phyloP scores from a whole-genome alignment of 2,113 vertebrate genomes.

The Atractosteus spatula region DNA sequence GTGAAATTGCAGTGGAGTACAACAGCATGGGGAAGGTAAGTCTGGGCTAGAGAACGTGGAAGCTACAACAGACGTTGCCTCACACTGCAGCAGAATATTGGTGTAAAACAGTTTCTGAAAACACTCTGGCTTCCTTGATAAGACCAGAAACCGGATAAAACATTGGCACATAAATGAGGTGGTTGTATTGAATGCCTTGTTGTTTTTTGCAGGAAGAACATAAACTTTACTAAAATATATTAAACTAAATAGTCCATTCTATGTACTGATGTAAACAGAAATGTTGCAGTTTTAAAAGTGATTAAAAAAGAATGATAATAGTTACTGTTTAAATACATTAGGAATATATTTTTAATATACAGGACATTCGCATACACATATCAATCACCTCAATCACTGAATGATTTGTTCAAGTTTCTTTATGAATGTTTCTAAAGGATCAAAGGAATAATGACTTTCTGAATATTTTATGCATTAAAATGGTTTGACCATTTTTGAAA shows the following conservation, averaged over 20 bases:
- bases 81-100: neutral
- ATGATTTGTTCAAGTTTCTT: no score
- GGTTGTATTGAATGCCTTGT: constrained; percentile 45
- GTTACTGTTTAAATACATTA: no score
- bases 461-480: no score
- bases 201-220: constrained; percentile 41
- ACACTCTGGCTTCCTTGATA: constrained; percentile 58
- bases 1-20: constrained; percentile 98
- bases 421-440: no score
- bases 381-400: no score
- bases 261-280: neutral
- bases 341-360: no score
- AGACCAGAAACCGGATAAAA: constrained; percentile 42
- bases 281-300: constrained; percentile 44
- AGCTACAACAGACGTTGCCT: neutral
- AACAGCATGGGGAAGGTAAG: constrained; percentile 99
- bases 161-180: constrained; percentile 62
- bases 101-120: constrained; percentile 27
- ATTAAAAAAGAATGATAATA: constrained; percentile 15
- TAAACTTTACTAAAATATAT: constrained; percentile 21
- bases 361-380: no score
- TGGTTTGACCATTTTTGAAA: no score
- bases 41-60: neutral
- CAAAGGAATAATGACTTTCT: no score
- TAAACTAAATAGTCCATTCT: constrained; percentile 17